phyloP scores from a whole-genome alignment of 1,140 invertebrate genomes.

The Camponotus floridanus region DNA sequence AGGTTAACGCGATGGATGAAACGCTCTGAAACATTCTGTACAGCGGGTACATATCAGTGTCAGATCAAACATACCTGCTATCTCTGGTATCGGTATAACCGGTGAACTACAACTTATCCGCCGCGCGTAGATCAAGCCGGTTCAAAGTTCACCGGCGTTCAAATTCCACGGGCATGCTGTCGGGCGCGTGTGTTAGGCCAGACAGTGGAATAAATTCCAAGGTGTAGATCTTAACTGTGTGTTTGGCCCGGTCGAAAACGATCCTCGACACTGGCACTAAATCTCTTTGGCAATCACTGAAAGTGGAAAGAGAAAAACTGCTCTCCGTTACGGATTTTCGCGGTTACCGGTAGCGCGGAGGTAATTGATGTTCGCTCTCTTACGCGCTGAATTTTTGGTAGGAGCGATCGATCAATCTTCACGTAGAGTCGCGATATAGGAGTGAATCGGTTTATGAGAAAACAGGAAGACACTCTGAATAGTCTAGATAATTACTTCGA shows the following conservation, averaged over 20 bases:
- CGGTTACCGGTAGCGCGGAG: conserved; percentile 60
- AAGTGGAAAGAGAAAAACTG: conserved; percentile 77
- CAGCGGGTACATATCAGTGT: conserved; percentile 27
- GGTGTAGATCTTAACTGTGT: conserved; percentile 55
- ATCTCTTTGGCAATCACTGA: conserved; percentile 81
- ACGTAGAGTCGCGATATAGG: neutral
- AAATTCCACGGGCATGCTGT: conserved; percentile 54
- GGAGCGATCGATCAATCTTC: conserved; percentile 63
- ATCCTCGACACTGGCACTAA: conserved; percentile 72
- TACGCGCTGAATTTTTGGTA: conserved; percentile 60
- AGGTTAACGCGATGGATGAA: neutral
- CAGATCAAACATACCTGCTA: conserved; percentile 45
- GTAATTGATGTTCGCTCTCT: conserved; percentile 71
- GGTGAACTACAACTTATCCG: conserved; percentile 53
- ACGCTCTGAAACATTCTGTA: conserved; percentile 16
- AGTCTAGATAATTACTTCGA: no score
- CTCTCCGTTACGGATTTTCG: conserved; percentile 67
- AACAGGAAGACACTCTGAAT: neutral
- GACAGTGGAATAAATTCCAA: conserved; percentile 71
- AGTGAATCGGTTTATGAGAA: conserved; percentile 13
- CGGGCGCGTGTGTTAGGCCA: conserved; percentile 42
- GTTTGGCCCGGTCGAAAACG: conserved; percentile 64
- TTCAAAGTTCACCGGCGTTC: conserved; percentile 27
- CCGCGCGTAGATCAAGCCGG: conserved; percentile 36
- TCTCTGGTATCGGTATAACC: conserved; percentile 40